phyloP scores from a whole-genome alignment of 1,140 invertebrate species.

The Megalonaias nervosa region DNA sequence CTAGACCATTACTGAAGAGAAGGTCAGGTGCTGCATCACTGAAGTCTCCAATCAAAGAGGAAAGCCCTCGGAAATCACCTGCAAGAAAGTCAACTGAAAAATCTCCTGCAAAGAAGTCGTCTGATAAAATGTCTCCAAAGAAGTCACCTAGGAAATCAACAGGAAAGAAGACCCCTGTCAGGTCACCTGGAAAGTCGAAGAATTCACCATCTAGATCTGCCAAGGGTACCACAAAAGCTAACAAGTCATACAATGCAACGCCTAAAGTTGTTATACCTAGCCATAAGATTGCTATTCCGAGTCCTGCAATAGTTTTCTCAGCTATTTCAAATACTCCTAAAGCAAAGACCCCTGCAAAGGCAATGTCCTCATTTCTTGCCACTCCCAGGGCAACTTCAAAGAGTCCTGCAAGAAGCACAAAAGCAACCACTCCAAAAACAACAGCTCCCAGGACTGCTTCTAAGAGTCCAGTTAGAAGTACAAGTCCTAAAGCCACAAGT shows the following conservation, averaged over 20 bases:
- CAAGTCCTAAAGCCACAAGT: too few relatives aligned
- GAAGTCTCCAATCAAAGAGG: conserved; percentile 31
- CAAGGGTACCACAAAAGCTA: background rate
- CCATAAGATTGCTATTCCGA: background rate
- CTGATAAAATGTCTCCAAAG: conserved; percentile 5
- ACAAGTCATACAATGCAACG: background rate
- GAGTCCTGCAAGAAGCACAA: too few relatives aligned
- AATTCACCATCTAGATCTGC: conserved; percentile 14
- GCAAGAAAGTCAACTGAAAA: background rate
- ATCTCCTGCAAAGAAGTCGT: background rate
- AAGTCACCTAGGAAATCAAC: conserved; percentile 9
- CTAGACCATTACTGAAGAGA: conserved; percentile 31
- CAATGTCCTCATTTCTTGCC: background rate
- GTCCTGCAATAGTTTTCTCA: background rate
- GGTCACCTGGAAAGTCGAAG: conserved; percentile 4
- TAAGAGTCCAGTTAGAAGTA: background rate
- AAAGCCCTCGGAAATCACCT: conserved; percentile 27
- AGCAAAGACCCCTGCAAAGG: background rate
- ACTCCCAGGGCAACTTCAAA: too few relatives aligned
- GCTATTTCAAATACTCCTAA: conserved; percentile 10
- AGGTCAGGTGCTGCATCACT: conserved; percentile 29
- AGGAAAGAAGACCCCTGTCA: background rate
- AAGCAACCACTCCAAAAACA: too few relatives aligned
- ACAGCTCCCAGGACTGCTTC: background rate
- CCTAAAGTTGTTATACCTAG: background rate